Evolutionary conservation across 2,113 vertebrate genomes (phyloP).

Genomic region (Cephalopholis sonnerati): DNA sequence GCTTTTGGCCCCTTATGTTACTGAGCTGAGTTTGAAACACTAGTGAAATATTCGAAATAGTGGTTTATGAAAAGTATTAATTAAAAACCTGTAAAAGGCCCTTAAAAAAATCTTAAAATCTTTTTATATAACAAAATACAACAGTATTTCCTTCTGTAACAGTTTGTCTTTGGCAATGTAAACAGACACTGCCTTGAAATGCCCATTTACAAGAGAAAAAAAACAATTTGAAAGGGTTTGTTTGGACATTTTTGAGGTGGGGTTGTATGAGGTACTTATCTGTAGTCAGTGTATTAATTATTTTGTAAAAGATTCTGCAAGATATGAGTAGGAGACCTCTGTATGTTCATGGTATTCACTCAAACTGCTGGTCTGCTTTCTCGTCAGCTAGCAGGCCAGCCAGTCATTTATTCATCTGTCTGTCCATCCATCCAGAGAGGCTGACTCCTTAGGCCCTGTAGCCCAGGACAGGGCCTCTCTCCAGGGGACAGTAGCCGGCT

Average conservation of each 20-base stretch:
- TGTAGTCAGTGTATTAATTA: neutral
- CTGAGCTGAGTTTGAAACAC: neutral
- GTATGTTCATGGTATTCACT: neutral
- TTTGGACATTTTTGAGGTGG: no score
- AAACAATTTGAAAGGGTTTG: no score
- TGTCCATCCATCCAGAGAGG: constrained; percentile 51
- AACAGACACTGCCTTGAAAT: neutral
- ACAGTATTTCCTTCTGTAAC: neutral
- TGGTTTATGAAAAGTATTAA: neutral
- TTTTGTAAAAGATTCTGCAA: neutral
- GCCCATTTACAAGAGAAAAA: neutral
- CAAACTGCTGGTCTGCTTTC: constrained; percentile 15
- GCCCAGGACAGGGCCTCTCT: constrained; percentile 74
- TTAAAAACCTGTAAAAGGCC: neutral
- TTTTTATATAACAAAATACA: neutral
- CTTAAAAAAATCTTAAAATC: neutral
- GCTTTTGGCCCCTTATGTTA: neutral
- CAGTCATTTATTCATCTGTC: constrained; percentile 38
- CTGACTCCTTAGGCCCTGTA: constrained; percentile 66
- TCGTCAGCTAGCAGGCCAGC: constrained; percentile 28
- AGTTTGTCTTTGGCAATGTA: neutral
- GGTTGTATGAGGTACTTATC: no score
- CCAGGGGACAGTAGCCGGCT: constrained; percentile 82
- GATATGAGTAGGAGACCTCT: neutral
- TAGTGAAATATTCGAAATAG: no score